phyloP scores from a whole-genome alignment of 2,113 vertebrate species.

The Nipponia nippon region DNA sequence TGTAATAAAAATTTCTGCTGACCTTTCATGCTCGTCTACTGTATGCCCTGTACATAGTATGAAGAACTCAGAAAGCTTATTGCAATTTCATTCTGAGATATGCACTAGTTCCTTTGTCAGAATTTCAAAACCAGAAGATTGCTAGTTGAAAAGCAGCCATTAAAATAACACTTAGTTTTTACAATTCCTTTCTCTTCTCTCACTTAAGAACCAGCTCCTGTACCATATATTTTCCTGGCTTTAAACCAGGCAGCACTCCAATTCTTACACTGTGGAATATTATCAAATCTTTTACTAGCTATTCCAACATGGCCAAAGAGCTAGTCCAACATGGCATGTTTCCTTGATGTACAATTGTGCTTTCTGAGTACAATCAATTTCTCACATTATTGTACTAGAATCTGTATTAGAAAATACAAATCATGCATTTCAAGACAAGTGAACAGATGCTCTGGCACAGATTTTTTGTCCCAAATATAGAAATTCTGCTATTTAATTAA shows the following conservation, averaged over 20 bases:
- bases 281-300: neutral
- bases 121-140: neutral
- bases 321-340: neutral
- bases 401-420: neutral
- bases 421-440: neutral
- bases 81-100: neutral
- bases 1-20: neutral
- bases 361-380: neutral
- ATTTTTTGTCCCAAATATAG: neutral
- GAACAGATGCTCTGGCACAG: slow-evolving; percentile 19
- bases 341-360: neutral
- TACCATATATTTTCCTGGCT: neutral
- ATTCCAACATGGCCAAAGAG: neutral
- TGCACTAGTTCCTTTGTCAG: neutral
- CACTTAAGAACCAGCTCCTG: neutral
- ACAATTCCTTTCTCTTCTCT: neutral
- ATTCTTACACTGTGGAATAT: neutral
- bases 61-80: neutral
- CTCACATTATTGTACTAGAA: neutral
- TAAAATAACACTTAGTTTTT: neutral
- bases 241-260: neutral
- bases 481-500: slow-evolving; percentile 5
- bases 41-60: neutral
- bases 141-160: neutral
- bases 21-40: neutral